Evolutionary conservation across 2,888 invertebrate species (phyloP), one percentile per base, ranked within the genome.

Genomic region (Myathropa florea): DNA sequence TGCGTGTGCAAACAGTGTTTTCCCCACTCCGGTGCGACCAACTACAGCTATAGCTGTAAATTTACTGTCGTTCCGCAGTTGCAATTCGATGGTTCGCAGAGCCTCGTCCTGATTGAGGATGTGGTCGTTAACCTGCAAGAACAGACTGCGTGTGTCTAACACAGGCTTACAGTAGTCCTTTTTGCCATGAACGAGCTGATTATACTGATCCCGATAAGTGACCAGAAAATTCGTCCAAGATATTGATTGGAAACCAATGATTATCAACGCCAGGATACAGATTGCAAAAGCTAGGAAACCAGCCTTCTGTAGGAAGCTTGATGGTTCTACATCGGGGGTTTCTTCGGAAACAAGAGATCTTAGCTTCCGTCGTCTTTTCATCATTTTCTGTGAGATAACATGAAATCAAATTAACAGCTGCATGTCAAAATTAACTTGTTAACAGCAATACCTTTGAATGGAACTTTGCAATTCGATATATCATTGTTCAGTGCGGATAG

Each of bases 1-100:
- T 12, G 90, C 71, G 9, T 88, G 89, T 2, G 89, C 83, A 2
- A 91, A 90, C 18, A 90, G 81, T 10, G 89, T 91, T 85, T 93
- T 93, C 2, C 92, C 92, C 1, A 92, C 89, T 6, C 92, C 92
- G 0, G 90, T 89, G 14, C 90, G 83, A 0, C 92, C 92, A 1
- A 90, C 89, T 21, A 92, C 7, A 0, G 90, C 92, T 36, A 92
- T 89, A 0, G 89, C 81, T 46, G 90, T 89, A 24, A 89, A 88
- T 12, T 78, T 76, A 33, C 88, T 89, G 3, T 89, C 79, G 61
- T 89, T 90, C 26, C 83, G 60, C 33, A 92, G 39, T 0, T 89
- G 88, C 0, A 77, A 18, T 39, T 91, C 90, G 14, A 92, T 88
- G n/a, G 87, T 76, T 4, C 81, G 36, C 1, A 92, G 33, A 0